These are phyloP conservation scores for Chrysina gloriosa DNA, from an alignment of 2,888 invertebrate species.

Conservation along the genomic window DNA sequence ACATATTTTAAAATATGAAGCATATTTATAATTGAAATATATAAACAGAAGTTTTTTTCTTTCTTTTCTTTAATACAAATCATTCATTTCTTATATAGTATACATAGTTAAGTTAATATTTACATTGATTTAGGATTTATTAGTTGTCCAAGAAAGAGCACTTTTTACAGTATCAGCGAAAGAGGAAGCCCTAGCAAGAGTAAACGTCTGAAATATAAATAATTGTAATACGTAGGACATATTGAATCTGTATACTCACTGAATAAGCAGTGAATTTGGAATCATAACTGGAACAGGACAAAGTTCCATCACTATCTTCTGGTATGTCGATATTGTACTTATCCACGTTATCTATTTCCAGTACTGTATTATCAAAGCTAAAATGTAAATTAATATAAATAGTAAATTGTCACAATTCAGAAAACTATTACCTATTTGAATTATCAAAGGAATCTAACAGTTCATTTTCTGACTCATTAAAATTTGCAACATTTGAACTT, in stretches of 20 bases:
- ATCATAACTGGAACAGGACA: slow-evolving; percentile 42
- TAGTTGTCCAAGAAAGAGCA: slow-evolving; percentile 32
- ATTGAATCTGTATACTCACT: slow-evolving; percentile 21
- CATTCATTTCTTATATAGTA: neutral
- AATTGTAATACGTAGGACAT: neutral
- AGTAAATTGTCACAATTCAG: neutral
- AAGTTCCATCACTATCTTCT: slow-evolving; percentile 41
- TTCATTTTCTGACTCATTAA: slow-evolving; percentile 23
- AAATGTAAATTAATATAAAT: slow-evolving; percentile 7
- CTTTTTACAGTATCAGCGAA: slow-evolving; percentile 42
- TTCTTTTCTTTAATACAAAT: neutral
- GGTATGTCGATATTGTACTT: slow-evolving; percentile 1
- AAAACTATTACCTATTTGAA: slow-evolving; percentile 7
- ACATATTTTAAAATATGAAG: slow-evolving; percentile 33
- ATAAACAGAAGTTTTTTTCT: slow-evolving; percentile 28
- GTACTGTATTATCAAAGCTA: slow-evolving; percentile 43
- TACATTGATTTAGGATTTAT: slow-evolving; percentile 13
- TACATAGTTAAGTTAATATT: neutral
- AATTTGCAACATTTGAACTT: neutral
- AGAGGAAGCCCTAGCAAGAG: slow-evolving; percentile 37
- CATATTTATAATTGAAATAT: slow-evolving; percentile 38
- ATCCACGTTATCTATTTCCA: slow-evolving; percentile 39
- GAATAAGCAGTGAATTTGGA: slow-evolving; percentile 41
- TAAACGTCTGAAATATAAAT: slow-evolving; percentile 37
- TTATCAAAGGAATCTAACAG: slow-evolving; percentile 9